A percentile compares a stretch with the other conserved stretches of the same genome.
Evolutionary conservation across 2,113 vertebrate genomes (phyloP).

Genomic region (Scomber colias): DNA sequence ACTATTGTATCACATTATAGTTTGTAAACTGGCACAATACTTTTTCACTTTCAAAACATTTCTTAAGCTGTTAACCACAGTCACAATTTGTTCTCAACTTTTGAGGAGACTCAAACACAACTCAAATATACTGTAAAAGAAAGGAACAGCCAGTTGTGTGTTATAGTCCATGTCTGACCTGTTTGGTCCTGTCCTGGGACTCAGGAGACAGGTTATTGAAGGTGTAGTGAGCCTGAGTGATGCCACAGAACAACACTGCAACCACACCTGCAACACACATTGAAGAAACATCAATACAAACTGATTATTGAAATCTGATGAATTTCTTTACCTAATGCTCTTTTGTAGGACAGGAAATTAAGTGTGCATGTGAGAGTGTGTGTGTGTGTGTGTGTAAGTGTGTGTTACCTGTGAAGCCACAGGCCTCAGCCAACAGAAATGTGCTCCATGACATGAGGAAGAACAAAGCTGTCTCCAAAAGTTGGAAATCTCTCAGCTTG

Average conservation of each 20-base stretch:
- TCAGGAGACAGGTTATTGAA: conserved; percentile 98
- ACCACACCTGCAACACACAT: conserved; percentile 90
- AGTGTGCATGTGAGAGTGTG: neutral
- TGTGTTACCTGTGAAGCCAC: conserved; percentile 94
- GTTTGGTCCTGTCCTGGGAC: conserved; percentile 95
- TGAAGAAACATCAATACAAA: neutral
- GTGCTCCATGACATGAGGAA: conserved; percentile 99
- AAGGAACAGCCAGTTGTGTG: neutral
- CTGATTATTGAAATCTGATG: neutral
- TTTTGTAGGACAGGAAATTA: too few species aligned
- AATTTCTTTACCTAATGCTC: too few species aligned
- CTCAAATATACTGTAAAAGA: neutral
- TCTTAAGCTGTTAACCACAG: neutral
- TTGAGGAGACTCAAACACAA: neutral
- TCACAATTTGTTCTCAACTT: neutral
- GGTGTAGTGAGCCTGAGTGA: conserved; percentile 98
- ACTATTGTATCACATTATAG: neutral
- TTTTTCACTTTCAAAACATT: neutral
- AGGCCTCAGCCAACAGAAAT: conserved; percentile 96
- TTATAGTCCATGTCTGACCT: conserved; percentile 84
- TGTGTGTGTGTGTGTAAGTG: neutral
- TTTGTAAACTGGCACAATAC: neutral
- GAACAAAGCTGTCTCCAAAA: conserved; percentile 96
- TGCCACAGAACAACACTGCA: conserved; percentile 97
- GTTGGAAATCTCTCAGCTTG: conserved; percentile 94